Percentiles rank a stretch among this genome's conserved stretches.
Evolutionary conservation across 1,140 invertebrate genomes (phyloP).

Genomic region (Gyrodactylus salaris): DNA sequence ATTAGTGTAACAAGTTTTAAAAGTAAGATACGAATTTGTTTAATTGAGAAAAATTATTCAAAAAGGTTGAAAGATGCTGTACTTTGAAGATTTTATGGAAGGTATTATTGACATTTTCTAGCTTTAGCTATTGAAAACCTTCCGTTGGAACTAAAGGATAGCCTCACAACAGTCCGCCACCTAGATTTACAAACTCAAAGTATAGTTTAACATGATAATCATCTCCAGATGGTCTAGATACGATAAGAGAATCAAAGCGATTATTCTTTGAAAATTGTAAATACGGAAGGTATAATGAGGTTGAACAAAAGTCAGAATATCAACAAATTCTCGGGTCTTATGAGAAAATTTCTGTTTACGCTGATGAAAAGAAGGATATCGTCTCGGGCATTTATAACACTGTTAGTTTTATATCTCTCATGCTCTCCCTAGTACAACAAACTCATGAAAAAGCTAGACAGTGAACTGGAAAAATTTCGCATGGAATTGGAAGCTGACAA

Average conservation of each 20-base stretch:
- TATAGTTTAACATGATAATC: neutral
- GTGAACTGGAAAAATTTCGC: conserved; percentile 73
- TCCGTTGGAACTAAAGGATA: conserved; percentile 4
- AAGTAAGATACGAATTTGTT: too few relatives aligned
- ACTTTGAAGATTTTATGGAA: conserved; percentile 8
- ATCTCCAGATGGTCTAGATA: neutral
- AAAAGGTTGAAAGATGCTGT: conserved; percentile 1
- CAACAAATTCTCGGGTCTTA: neutral
- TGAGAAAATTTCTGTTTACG: neutral
- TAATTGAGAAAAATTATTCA: too few relatives aligned
- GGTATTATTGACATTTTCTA: neutral
- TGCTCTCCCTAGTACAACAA: neutral
- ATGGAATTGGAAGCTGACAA: conserved; percentile 90
- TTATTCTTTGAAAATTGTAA: neutral
- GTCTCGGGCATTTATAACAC: neutral
- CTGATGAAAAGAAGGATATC: neutral
- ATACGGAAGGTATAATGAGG: neutral
- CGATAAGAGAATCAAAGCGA: neutral
- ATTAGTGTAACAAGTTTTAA: too few relatives aligned
- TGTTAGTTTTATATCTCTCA: neutral
- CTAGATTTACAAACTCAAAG: conserved; percentile 7
- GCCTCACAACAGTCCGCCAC: neutral
- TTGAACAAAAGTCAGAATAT: neutral
- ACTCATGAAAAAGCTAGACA: conserved; percentile 33
- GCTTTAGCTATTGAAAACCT: conserved; percentile 2